Percentiles rank a stretch among this genome's conserved stretches.
phyloP scores from a whole-genome alignment of 2,888 invertebrate genomes.

The Orgyia antiqua region DNA sequence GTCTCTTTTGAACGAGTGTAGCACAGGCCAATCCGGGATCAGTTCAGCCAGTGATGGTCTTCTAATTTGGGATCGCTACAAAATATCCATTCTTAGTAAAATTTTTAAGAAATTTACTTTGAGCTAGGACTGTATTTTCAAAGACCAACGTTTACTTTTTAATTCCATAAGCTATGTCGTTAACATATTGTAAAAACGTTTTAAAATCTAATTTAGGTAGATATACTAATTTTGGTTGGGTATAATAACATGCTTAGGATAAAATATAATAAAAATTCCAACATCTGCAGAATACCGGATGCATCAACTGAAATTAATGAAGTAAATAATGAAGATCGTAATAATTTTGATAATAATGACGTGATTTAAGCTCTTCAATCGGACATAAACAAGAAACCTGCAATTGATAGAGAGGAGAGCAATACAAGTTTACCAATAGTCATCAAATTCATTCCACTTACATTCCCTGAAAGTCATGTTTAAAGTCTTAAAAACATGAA shows the following conservation, averaged over 20 bases:
- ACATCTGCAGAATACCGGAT: constrained; percentile 69
- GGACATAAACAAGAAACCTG: constrained; percentile 68
- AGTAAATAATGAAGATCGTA: constrained; percentile 46
- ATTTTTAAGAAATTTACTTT: constrained; percentile 5
- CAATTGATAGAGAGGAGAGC: constrained; percentile 57
- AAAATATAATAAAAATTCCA: constrained; percentile 52
- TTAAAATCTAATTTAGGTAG: neutral
- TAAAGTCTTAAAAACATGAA: constrained; percentile 60
- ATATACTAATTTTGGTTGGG: neutral
- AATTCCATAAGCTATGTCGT: constrained; percentile 1
- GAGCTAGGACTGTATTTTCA: neutral
- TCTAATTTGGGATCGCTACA: constrained; percentile 80
- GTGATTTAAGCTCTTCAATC: constrained; percentile 72
- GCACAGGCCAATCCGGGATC: constrained; percentile 97
- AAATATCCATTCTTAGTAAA: constrained; percentile 65
- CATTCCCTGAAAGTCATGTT: constrained; percentile 68
- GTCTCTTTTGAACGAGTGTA: constrained; percentile 89
- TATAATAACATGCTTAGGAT: constrained; percentile 1
- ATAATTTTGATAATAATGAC: constrained; percentile 54
- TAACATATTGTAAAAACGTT: constrained; percentile 7
- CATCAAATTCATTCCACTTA: constrained; percentile 75
- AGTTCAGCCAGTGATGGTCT: constrained; percentile 95
- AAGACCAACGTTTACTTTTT: too few species aligned
- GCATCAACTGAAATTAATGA: constrained; percentile 70
- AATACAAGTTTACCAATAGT: constrained; percentile 49